Evolutionary conservation across 2,797 vertebrate species (phyloP).

Genomic region (Leptodactylus fallax): DNA sequence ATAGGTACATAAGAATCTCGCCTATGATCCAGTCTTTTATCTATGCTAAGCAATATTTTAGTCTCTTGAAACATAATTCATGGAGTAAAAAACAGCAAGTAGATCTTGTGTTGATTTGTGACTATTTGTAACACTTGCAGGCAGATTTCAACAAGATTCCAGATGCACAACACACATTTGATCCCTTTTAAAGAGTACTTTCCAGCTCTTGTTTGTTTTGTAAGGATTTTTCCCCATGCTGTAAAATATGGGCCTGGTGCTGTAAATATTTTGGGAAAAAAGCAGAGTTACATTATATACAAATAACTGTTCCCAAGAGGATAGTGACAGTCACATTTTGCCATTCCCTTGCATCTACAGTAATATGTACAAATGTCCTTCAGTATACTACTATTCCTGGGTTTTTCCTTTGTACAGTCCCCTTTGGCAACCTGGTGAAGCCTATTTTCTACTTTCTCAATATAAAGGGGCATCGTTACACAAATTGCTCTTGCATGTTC

Average conservation of each 20-base stretch:
- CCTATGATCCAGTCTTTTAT: slow-evolving; percentile 59
- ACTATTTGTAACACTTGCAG: slow-evolving; percentile 58
- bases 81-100: slow-evolving; percentile 45
- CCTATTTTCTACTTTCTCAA: neutral
- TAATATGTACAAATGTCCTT: neutral
- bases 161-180: slow-evolving; percentile 61
- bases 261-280: neutral
- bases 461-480: neutral
- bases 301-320: neutral
- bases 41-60: slow-evolving; percentile 55
- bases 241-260: slow-evolving; percentile 36
- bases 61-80: slow-evolving; percentile 56
- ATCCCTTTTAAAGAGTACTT: slow-evolving; percentile 53
- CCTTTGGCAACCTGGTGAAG: neutral
- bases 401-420: neutral
- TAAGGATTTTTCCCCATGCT: slow-evolving; percentile 9
- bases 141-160: slow-evolving; percentile 57
- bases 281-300: neutral
- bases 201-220: slow-evolving; percentile 33
- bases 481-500: neutral
- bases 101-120: slow-evolving; percentile 62
- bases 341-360: neutral
- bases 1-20: slow-evolving; percentile 50
- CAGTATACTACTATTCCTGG: neutral
- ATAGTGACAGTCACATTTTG: neutral